These are phyloP conservation scores for Ailuropoda melanoleuca DNA, from an alignment of 2,113 vertebrate genomes.

Conservation along the genomic window DNA sequence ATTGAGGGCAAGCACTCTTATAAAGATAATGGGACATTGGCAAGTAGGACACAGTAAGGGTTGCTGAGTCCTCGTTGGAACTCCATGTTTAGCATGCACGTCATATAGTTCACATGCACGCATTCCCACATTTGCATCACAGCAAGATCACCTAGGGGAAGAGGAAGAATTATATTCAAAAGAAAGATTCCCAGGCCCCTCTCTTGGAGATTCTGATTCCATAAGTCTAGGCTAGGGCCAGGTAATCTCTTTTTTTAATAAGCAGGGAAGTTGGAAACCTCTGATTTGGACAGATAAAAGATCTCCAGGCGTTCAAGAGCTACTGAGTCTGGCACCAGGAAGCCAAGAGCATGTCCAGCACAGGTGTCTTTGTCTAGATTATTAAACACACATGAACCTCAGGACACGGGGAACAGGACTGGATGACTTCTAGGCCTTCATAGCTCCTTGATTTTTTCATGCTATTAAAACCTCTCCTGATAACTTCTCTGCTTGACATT, in stretches of 20 bases:
- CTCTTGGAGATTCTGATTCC: neutral
- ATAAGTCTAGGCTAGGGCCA: neutral
- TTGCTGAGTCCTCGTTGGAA: neutral
- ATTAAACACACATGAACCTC: neutral
- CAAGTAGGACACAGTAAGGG: fast-evolving
- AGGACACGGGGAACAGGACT: no score
- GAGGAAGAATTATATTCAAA: neutral
- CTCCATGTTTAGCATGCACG: neutral
- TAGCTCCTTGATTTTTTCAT: neutral
- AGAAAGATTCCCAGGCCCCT: neutral
- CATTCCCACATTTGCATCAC: neutral
- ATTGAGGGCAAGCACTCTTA: neutral
- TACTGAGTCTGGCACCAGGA: neutral
- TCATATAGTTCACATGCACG: no score
- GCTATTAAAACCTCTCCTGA: neutral
- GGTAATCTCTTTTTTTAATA: neutral
- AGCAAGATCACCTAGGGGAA: neutral
- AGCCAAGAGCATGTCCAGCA: neutral
- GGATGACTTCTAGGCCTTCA: no score
- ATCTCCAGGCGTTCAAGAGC: neutral
- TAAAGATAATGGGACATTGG: neutral
- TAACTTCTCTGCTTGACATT: neutral
- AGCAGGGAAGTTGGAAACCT: neutral
- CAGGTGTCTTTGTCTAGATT: neutral
- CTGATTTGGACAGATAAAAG: neutral